Conservation (phyloP, 2,888 invertebrate genomes). For the Abscondita cerata region DNA sequence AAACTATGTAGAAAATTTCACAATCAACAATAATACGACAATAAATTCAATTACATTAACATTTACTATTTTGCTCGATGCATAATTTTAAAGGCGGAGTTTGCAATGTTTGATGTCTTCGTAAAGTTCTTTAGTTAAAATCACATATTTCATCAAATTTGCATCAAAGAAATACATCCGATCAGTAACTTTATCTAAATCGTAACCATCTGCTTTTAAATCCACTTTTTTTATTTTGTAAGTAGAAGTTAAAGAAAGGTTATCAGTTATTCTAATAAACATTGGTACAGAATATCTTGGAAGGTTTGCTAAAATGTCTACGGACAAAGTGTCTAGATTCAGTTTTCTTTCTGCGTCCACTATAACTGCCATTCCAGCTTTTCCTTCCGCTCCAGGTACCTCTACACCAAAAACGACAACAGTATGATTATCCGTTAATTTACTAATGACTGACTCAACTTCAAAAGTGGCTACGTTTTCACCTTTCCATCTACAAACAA, state of each 20-base stretch:
- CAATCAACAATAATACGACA: too few relatives aligned
- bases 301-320: constrained; percentile 54
- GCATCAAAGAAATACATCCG: constrained; percentile 70
- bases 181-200: constrained; percentile 75
- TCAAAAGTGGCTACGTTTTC: constrained; percentile 97
- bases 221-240: constrained; percentile 92
- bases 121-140: constrained; percentile 47
- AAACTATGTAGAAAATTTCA: too few relatives aligned
- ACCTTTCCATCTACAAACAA: constrained; percentile 77
- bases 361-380: constrained; percentile 93
- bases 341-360: constrained; percentile 62
- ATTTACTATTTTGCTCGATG: too few relatives aligned
- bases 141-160: constrained; percentile 46
- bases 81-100: constrained; percentile 8
- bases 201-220: constrained; percentile 84
- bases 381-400: constrained; percentile 80
- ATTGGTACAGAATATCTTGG: constrained; percentile 89
- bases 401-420: constrained; percentile 92
- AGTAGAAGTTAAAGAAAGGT: constrained; percentile 85
- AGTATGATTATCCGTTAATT: constrained; percentile 61
- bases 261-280: constrained; percentile 80
- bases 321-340: background rate
- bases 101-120: constrained; percentile 49
- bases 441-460: constrained; percentile 88
- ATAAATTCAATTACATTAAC: too few relatives aligned